These are phyloP conservation scores for Setophaga petechia DNA, from an alignment of 2,113 vertebrate genomes.

Conservation along the genomic window DNA sequence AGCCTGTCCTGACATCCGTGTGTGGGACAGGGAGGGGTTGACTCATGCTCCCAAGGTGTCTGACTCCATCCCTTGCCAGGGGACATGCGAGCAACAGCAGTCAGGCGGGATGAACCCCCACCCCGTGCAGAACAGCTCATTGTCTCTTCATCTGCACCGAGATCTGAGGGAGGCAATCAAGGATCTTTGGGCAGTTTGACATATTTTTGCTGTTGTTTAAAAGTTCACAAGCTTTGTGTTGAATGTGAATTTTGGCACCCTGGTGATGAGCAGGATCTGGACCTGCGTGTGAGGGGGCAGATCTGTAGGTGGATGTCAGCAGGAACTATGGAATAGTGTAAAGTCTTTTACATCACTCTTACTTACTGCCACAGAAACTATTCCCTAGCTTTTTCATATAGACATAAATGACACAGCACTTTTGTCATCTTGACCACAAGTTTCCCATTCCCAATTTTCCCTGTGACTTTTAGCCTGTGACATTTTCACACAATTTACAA, in stretches of 20 bases:
- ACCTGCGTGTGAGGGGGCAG: neutral
- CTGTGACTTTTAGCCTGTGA: neutral
- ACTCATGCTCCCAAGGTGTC: slow-evolving; percentile 57
- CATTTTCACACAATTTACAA: neutral
- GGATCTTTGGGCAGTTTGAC: neutral
- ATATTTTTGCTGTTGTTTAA: neutral
- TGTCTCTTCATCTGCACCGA: neutral
- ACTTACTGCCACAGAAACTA: neutral
- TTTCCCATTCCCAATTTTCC: neutral
- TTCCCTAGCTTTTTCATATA: neutral
- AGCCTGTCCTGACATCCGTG: slow-evolving; percentile 46
- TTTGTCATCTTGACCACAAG: neutral
- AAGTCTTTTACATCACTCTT: neutral
- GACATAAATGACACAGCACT: neutral
- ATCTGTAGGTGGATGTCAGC: neutral
- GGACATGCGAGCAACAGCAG: neutral
- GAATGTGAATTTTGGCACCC: neutral
- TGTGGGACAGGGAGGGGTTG: slow-evolving; percentile 56
- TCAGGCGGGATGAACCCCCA: slow-evolving; percentile 1
- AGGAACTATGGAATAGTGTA: accelerated
- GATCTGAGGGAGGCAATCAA: neutral
- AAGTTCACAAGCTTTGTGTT: neutral
- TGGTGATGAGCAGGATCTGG: neutral
- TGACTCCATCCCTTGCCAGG: slow-evolving; percentile 21
- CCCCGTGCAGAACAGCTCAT: neutral